phyloP scores from a whole-genome alignment of 2,113 vertebrate species.

The Bostrychus sinensis region DNA sequence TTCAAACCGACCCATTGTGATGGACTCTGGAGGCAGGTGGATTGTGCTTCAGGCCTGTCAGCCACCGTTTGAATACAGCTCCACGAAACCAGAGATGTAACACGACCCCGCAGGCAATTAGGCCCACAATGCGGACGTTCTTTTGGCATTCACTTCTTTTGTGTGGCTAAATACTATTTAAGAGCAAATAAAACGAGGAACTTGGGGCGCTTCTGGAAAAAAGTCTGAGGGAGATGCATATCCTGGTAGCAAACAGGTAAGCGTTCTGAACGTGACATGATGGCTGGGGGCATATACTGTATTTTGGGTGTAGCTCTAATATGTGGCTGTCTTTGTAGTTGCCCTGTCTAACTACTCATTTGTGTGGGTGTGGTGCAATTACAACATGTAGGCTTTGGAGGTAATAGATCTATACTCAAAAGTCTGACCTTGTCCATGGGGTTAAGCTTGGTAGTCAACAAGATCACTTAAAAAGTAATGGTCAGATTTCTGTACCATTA shows the following conservation, averaged over 20 bases:
- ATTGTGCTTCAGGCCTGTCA: slow-evolving; percentile 68
- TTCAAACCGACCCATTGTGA: slow-evolving; percentile 73
- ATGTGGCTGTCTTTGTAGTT: slow-evolving; percentile 50
- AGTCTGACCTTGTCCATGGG: neutral
- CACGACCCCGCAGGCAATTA: slow-evolving; percentile 81
- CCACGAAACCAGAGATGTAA: slow-evolving; percentile 81
- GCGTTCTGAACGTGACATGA: slow-evolving; percentile 1
- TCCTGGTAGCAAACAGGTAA: slow-evolving; percentile 27
- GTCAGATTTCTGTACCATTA: too few species aligned
- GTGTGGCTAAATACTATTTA: slow-evolving; percentile 76
- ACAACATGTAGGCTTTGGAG: neutral
- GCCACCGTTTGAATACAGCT: slow-evolving; percentile 79
- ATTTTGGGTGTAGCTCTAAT: slow-evolving; percentile 21
- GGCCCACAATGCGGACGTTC: slow-evolving; percentile 77
- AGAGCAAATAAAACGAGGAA: slow-evolving; percentile 67
- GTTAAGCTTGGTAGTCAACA: neutral
- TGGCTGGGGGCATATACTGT: slow-evolving; percentile 11
- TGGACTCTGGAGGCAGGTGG: slow-evolving; percentile 77
- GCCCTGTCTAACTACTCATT: slow-evolving; percentile 39
- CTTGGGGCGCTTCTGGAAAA: slow-evolving; percentile 33
- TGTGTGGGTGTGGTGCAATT: slow-evolving; percentile 18
- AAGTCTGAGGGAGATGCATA: slow-evolving; percentile 22
- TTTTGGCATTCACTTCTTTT: slow-evolving; percentile 73
- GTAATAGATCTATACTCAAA: neutral
- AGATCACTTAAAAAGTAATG: too few species aligned